Evolutionary conservation across 1,140 invertebrate species (phyloP), one percentile per base, ranked within the genome.

Genomic region (Pogonomyrmex californicus): DNA sequence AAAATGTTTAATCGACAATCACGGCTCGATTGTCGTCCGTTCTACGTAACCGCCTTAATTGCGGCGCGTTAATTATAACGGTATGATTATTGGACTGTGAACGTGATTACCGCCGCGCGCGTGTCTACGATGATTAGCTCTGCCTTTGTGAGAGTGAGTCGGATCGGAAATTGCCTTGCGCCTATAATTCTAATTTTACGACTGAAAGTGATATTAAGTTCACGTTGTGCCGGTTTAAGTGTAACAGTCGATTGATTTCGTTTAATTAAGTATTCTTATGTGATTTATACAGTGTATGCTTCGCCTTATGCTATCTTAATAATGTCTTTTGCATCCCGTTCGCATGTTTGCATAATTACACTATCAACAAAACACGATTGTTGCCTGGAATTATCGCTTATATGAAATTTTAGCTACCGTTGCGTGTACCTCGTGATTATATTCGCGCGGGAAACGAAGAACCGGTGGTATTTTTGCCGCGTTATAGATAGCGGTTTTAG

Each of bases 51-150:
- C 85, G 87, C 87, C 89, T 93, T 94, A 93, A 93, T 93, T 94
- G 87, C 88, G 83, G 41, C 83, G 86, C 91, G 92, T 93, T 93
- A 93, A 93, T 93, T 94, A 93, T 93, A 93, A 93, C 90, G 87
- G 88, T 86, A 92, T 90, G 92, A 94, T 95, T 93, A 93, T 92
- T 91, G 90, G 88, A 87, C 75, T 90, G 91, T 83, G 71, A 91
- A 90, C 86, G 88, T 90, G 79, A 88, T 90, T 90, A 91, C 76
- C 63, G 62, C 23, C 23, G 17, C 44, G 82, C 82, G 76, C 76
- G 88, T 90, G 86, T 89, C 91, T 81, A 54, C 56, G 91, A 58
- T 91, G 93, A 94, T 94, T 93, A 93, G 88, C 91, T 93, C 93
- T 17, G 93, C 94, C 92, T 94, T 92, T 93, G 91, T 91, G 82